Conservation (phyloP, 2,888 invertebrate species). For the Agrenia bidenticulata region DNA sequence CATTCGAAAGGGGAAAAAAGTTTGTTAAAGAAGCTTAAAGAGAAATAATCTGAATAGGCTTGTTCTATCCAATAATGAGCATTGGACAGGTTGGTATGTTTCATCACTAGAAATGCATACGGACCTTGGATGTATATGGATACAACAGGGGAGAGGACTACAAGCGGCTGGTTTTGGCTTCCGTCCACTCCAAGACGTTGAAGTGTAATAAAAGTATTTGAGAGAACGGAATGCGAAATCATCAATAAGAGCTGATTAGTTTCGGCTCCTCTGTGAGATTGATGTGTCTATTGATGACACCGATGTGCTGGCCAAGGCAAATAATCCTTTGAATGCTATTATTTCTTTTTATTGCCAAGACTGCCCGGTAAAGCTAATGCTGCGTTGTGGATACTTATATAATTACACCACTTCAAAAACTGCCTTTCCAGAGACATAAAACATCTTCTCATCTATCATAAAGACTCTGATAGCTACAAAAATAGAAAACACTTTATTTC, state of each 20-base stretch:
- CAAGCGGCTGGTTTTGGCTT: neutral
- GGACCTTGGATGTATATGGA: too few relatives aligned
- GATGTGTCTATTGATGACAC: slow-evolving; percentile 45
- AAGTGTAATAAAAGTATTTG: slow-evolving; percentile 16
- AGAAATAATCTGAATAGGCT: too few relatives aligned
- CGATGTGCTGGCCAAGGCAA: neutral
- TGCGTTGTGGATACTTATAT: too few relatives aligned
- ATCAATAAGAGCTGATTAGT: slow-evolving; percentile 53
- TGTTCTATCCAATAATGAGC: too few relatives aligned
- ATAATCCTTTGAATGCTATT: slow-evolving; percentile 13
- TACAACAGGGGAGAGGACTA: too few relatives aligned
- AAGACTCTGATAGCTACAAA: too few relatives aligned
- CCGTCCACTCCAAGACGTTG: neutral
- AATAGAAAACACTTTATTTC: too few relatives aligned
- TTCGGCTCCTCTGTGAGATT: slow-evolving; percentile 38
- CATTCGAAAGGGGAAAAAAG: neutral
- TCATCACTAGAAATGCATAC: neutral
- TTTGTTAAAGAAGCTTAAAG: too few relatives aligned
- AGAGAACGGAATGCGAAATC: slow-evolving; percentile 49
- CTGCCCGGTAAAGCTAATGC: too few relatives aligned
- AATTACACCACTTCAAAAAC: too few relatives aligned
- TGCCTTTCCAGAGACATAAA: too few relatives aligned
- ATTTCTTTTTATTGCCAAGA: slow-evolving; percentile 5
- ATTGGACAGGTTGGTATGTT: neutral
- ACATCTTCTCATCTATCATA: too few relatives aligned